Evolutionary conservation across 2,113 vertebrate genomes (phyloP).

Genomic region (Sorex araneus): DNA sequence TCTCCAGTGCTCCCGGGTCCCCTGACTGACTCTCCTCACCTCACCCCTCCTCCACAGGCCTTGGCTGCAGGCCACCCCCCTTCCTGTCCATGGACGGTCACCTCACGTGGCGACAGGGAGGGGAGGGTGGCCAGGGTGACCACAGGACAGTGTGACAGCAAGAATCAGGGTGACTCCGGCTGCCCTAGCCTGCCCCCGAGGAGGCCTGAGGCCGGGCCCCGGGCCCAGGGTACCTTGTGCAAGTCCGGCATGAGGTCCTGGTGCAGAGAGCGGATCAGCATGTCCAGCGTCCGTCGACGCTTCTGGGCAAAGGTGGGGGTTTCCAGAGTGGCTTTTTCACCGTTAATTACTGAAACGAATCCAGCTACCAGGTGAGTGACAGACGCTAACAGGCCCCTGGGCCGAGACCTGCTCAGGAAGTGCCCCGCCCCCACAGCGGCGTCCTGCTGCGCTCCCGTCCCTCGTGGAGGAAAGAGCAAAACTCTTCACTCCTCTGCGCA

Average conservation of each 20-base stretch:
- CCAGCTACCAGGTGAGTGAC: constrained; percentile 51
- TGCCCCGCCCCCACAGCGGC: background rate
- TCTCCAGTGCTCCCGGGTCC: background rate
- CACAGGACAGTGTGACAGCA: background rate
- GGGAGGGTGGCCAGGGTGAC: background rate
- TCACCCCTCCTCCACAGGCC: background rate
- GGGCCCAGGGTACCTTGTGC: constrained; percentile 92
- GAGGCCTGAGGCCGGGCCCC: background rate
- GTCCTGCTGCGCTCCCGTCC: background rate
- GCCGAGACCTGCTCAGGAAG: background rate
- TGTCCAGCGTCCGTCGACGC: constrained; percentile 97
- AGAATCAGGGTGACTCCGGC: background rate
- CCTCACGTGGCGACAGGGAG: background rate
- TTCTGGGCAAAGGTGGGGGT: constrained; percentile 99
- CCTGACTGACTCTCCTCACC: background rate
- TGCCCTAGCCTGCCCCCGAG: background rate
- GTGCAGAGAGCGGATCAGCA: constrained; percentile 98
- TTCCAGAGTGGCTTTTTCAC: constrained; percentile 99
- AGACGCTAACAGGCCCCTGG: background rate
- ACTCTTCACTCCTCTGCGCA: background rate
- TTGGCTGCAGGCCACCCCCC: background rate
- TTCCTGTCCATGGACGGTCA: background rate
- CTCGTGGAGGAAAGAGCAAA: background rate
- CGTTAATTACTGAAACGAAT: constrained; percentile 95
- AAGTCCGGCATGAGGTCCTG: constrained; percentile 98